Conservation (phyloP, 2,888 invertebrate genomes). For the Ischnura elegans region DNA sequence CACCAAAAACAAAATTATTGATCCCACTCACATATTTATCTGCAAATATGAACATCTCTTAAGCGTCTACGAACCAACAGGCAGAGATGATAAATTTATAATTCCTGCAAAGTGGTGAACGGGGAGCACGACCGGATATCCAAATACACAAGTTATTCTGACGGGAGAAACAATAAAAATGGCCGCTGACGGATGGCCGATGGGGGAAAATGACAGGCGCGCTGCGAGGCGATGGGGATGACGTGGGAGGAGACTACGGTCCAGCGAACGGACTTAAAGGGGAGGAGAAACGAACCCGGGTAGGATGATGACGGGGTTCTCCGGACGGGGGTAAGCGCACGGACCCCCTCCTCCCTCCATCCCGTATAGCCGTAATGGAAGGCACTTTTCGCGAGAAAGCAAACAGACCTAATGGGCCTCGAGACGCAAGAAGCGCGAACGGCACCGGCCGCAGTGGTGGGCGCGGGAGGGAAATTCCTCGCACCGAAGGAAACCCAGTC, state of each 20-base stretch:
- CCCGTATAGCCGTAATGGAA: slow-evolving; percentile 35
- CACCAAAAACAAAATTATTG: too few species aligned
- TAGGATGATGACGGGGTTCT: neutral
- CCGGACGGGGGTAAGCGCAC: neutral
- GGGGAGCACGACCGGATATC: too few species aligned
- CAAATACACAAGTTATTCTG: neutral
- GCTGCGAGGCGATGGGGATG: neutral
- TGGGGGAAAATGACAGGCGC: too few species aligned
- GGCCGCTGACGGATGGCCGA: neutral
- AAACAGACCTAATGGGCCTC: slow-evolving; percentile 60
- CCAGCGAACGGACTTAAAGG: neutral
- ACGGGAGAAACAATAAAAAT: neutral
- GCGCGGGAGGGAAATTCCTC: neutral
- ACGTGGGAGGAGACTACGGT: neutral
- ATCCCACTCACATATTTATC: too few species aligned
- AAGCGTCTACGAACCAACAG: too few species aligned
- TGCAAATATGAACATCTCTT: too few species aligned
- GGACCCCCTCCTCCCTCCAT: too few species aligned
- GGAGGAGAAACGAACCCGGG: neutral
- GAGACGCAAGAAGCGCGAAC: neutral
- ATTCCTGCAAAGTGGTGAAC: too few species aligned
- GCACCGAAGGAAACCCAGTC: neutral
- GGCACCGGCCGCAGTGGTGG: neutral
- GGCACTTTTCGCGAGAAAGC: slow-evolving; percentile 63
- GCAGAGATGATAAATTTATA: too few species aligned